A percentile compares a stretch with the other conserved stretches of the same genome.
Evolutionary conservation across 2,888 invertebrate genomes (phyloP).

Genomic region (Caradrina clavipalpis): DNA sequence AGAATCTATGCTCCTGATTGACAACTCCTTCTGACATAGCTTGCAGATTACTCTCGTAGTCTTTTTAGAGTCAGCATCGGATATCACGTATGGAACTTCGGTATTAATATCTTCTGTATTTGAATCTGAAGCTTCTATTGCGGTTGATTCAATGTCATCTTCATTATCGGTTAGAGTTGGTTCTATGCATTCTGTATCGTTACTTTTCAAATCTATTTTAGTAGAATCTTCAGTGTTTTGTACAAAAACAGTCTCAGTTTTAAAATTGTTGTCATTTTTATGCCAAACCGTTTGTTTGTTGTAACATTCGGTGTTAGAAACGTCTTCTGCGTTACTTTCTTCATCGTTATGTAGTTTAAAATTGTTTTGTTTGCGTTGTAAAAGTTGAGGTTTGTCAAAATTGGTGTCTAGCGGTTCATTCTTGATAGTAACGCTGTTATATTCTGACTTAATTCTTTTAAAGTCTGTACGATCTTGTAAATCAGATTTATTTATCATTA

Average conservation of each 20-base stretch:
- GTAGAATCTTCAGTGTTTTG: neutral
- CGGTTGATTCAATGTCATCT: neutral
- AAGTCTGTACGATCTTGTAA: neutral
- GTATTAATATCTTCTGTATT: neutral
- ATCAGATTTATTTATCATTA: neutral
- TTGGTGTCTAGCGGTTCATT: neutral
- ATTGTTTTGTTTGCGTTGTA: constrained; percentile 7
- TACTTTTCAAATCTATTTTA: neutral
- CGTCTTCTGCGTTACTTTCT: neutral
- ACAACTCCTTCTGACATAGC: constrained; percentile 75
- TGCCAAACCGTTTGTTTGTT: neutral
- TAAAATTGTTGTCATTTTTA: neutral
- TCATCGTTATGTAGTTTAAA: neutral
- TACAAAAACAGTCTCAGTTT: neutral
- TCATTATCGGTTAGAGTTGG: neutral
- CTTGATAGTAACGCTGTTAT: constrained; percentile 1
- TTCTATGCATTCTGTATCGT: neutral
- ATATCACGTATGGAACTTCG: constrained; percentile 48
- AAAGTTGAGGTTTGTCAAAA: neutral
- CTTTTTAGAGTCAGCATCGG: constrained; percentile 17
- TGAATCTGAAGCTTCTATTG: neutral
- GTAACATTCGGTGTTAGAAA: neutral
- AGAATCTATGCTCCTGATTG: constrained; percentile 71
- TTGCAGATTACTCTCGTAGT: constrained; percentile 70
- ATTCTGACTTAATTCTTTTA: constrained; percentile 6